Evolutionary conservation across 2,797 vertebrate genomes (phyloP).

Genomic region (Cuniculus paca): DNA sequence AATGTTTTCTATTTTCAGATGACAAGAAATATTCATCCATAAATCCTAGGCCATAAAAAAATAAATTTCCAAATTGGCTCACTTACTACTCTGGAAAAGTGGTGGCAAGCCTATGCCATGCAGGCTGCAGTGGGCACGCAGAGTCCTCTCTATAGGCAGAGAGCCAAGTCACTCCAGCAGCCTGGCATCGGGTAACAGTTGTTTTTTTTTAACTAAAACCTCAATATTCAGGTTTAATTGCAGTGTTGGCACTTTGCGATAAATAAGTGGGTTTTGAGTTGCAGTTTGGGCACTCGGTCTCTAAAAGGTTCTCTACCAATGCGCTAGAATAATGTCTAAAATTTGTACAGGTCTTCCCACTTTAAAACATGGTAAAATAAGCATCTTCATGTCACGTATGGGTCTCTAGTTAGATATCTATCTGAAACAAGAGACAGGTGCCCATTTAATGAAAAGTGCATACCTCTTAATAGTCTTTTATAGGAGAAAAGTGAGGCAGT

Average conservation of each 20-base stretch:
- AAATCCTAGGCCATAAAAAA: slow-evolving; percentile 36
- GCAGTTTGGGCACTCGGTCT: not conserved
- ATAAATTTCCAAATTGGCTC: slow-evolving; percentile 42
- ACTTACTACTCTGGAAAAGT: slow-evolving; percentile 11
- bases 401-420: not conserved
- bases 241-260: not conserved
- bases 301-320: not conserved
- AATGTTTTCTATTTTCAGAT: slow-evolving; percentile 51
- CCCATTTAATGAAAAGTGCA: slow-evolving; percentile 20
- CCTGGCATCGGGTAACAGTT: not conserved
- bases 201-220: not conserved
- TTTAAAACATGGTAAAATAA: slow-evolving; percentile 67
- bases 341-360: not conserved
- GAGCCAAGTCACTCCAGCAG: not conserved
- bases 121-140: not conserved
- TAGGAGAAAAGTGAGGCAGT: slow-evolving; percentile 41
- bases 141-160: not conserved
- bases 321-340: slow-evolving; percentile 67
- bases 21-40: slow-evolving; percentile 35
- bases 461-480: slow-evolving; percentile 43
- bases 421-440: slow-evolving; percentile 6
- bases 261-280: not conserved
- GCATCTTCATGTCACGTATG: not conserved
- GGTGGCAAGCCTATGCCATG: not conserved
- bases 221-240: not conserved